Conservation (phyloP, 2,797 vertebrate species). For the Pantherophis vulpinus region DNA sequence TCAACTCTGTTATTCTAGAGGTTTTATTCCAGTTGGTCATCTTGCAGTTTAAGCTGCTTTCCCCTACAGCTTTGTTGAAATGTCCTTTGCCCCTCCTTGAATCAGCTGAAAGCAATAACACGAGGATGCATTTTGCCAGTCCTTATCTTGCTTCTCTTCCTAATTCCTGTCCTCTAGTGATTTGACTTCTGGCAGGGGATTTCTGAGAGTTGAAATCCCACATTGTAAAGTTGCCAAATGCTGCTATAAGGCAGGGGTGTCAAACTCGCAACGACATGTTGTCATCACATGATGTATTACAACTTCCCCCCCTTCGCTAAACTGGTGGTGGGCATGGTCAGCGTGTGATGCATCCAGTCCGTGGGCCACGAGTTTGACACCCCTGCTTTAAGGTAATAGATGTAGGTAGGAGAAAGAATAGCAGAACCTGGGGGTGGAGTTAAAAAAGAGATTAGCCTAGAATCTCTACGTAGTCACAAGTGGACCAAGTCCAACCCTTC, state of each 20-base stretch:
- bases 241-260: background rate
- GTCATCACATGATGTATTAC: too few relatives aligned
- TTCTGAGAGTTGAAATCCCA: background rate
- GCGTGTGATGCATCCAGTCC: too few relatives aligned
- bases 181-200: background rate
- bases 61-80: background rate
- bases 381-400: background rate
- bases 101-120: background rate
- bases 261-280: too few relatives aligned
- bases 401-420: background rate
- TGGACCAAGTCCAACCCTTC: background rate
- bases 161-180: background rate
- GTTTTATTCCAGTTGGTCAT: background rate
- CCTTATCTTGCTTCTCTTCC: background rate
- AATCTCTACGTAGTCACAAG: background rate
- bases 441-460: background rate
- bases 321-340: too few relatives aligned
- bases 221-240: background rate
- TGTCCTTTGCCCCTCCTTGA: background rate
- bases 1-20: too few relatives aligned
- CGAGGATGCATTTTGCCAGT: background rate
- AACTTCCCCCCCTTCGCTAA: too few relatives aligned
- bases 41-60: background rate
- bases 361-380: too few relatives aligned
- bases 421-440: background rate